Evolutionary conservation across 2,888 invertebrate genomes (phyloP), one percentile per base, ranked within the genome.

Genomic region (Cheilosia scutellata): DNA sequence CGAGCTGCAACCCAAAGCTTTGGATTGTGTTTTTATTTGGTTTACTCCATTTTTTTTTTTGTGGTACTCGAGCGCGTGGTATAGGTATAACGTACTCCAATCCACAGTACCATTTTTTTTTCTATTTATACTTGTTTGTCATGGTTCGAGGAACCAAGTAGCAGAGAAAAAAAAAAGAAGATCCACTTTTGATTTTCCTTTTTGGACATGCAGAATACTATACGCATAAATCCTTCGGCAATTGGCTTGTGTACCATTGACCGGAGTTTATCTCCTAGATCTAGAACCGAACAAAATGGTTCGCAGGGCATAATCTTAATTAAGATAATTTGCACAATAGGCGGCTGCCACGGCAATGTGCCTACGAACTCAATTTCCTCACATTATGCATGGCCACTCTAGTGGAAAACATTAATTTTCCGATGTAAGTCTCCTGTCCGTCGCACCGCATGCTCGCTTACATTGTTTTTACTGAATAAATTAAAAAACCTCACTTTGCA

Each of bases 321-420:
- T 84, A 80, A 80, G 84, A 80, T 84, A 84, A 84, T 84, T 84
- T 79, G 47, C 79, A 84, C 75, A 80, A 80, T 62, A 83, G 72
- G 68, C 53, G 33, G 49, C 27, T 33, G 53, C 20, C 79, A 53
- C 29, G 74, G 11, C 58, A 44, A 70, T 57, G 79, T 62, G 75
- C 75, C 79, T 79, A 51, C 70, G 79, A 84, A 76, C 75, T 84
- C 74, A 79, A 79, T 84, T 84, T 84, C 79, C 79, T 71, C 74
- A 68, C 84, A 84, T 84, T 80, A 80, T 80, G 75, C 79, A 84
- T 76, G 84, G 55, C 80, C 80, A 84, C 79, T 80, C 71, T 66
- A 71, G 71, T 84, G 84, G 70, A 84, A 84, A 80, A 76, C 84
- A 84, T 84, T 84, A 84, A 84, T 84, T 84, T 75, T 57, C 68